These are phyloP conservation scores for Florisuga fusca DNA, from an alignment of 2,797 vertebrate species.

Conservation along the genomic window DNA sequence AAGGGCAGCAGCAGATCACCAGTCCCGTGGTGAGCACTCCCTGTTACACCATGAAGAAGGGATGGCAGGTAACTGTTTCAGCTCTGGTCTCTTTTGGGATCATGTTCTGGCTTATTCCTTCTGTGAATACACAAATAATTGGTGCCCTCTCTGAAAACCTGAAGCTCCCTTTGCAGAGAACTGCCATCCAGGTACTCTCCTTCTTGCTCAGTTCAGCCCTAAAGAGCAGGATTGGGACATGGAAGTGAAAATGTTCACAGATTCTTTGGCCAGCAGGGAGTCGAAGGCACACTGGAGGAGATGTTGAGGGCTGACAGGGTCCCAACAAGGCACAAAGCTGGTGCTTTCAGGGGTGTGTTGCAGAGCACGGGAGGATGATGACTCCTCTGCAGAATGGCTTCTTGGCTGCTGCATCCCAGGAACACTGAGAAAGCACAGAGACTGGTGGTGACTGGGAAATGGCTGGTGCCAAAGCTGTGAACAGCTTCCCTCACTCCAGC, in stretches of 20 bases:
- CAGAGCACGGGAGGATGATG: rapidly evolving
- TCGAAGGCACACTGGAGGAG: background rate
- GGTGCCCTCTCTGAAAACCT: background rate
- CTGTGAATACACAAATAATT: background rate
- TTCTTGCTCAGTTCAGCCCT: background rate
- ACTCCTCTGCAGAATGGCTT: background rate
- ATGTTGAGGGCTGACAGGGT: background rate
- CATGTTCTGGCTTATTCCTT: background rate
- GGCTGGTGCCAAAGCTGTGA: background rate
- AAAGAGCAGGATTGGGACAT: background rate
- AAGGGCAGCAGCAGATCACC: background rate
- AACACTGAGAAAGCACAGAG: background rate
- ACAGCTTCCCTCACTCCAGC: background rate
- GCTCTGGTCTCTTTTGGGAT: background rate
- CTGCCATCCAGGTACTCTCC: background rate
- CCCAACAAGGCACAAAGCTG: background rate
- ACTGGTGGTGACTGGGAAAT: background rate
- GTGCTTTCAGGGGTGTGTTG: background rate
- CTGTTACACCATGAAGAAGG: background rate
- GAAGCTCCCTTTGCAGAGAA: background rate
- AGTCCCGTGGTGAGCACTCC: background rate
- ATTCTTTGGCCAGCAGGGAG: background rate
- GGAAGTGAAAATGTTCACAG: background rate
- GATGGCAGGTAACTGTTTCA: background rate
- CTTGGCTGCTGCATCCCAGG: background rate